Base-by-base conservation (phyloP, 2,797 vertebrate species). In the Monodelphis domestica region DNA sequence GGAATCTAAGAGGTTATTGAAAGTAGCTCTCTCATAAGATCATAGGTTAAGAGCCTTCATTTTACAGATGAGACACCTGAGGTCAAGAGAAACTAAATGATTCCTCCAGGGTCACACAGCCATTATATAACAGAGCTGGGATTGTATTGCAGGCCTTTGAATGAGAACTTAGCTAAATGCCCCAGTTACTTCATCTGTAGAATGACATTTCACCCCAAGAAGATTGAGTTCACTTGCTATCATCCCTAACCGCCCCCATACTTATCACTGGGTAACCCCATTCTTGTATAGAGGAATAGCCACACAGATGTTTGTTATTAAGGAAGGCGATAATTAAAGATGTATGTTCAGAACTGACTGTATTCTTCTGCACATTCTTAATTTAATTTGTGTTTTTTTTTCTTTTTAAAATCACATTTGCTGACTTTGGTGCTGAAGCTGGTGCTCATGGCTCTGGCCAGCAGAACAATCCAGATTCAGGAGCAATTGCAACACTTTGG, bases 321-420 rank as follows among this genome's bases (percentile, higher is more conserved):
- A 91, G 87, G 54, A 89, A 96, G 96, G 95, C 4, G 94, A 93
- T 97, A 97, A 97, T 97, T 97, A 94, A 97, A 97, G 93, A 96
- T 96, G 97, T 94, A 95, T 97, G 96, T 94, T 95, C 92, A n/a
- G 94, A 95, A 54, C 88, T 93, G 95, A 92, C 93, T 97, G 94
- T 93, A 96, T 96, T 97, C 95, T 96, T 96, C 91, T 96, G 93
- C 97, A 95, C 96, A 97, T 96, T 96, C 96, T 97, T 97, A 97
- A 97, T 95, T 96, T 95, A 96, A 96, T 97, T 97, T 94, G 91
- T 94, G 29, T 84, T 88, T 92, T 12, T 33, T 91, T 91, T 95
- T 87, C 95, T 97, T 95, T 97, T 96, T 96, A 96, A 95, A 96
- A 94, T 63, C 95, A 90, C 87, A 89, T 97, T 97, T 97, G 97